A percentile compares a stretch with the other conserved stretches of the same genome.
phyloP scores from a whole-genome alignment of 2,888 invertebrate genomes.

The Lochmaea capreae region DNA sequence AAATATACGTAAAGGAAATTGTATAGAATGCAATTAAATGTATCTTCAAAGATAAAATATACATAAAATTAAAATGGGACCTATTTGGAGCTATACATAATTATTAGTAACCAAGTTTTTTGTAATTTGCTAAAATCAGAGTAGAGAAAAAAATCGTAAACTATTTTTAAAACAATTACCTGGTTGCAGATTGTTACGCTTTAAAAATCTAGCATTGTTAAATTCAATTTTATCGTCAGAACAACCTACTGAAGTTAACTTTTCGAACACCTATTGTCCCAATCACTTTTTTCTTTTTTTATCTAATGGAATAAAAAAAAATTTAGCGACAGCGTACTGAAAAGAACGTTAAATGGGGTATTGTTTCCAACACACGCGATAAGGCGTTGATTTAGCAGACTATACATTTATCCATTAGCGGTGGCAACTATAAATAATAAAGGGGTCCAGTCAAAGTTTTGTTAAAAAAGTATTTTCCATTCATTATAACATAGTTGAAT shows the following conservation, averaged over 20 bases:
- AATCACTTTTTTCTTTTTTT: background rate
- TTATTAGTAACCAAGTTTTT: too few species aligned
- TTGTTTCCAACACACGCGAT: conserved; percentile 26
- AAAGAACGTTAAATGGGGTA: conserved; percentile 31
- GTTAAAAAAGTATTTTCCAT: too few species aligned
- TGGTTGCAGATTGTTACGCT: too few species aligned
- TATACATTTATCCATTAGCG: background rate
- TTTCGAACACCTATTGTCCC: background rate
- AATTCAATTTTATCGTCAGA: background rate
- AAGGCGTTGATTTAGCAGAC: conserved; percentile 37
- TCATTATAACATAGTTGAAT: too few species aligned
- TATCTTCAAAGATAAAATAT: too few species aligned
- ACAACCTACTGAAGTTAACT: background rate
- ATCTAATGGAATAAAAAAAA: conserved; percentile 17
- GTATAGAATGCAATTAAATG: too few species aligned
- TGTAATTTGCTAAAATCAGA: too few species aligned
- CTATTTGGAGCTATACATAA: too few species aligned
- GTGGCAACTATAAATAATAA: background rate
- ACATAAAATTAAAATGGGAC: too few species aligned
- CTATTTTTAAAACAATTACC: too few species aligned
- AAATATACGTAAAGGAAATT: too few species aligned
- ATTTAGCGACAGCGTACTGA: conserved; percentile 2
- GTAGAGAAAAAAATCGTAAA: too few species aligned
- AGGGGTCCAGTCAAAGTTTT: background rate
- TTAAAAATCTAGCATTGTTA: background rate